Evolutionary conservation across 2,888 invertebrate genomes (phyloP).

Genomic region (Rhagium mordax): DNA sequence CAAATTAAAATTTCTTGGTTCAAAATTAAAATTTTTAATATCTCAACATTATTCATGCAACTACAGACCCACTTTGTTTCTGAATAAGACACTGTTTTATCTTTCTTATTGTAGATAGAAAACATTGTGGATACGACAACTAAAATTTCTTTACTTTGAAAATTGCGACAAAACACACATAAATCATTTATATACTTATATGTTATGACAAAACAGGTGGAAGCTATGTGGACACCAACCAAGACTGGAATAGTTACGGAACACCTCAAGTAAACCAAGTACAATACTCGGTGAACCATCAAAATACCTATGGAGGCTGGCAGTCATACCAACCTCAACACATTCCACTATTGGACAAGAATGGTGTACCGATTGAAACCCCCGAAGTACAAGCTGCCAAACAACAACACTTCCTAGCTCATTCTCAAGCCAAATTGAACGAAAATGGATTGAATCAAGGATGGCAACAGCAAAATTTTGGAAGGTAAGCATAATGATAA

Average conservation of each 20-base stretch:
- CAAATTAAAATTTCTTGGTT: no score
- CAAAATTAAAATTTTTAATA: no score
- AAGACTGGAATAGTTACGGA: conserved; percentile 11
- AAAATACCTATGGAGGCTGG: not conserved
- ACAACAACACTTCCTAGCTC: conserved; percentile 32
- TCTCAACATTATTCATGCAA: no score
- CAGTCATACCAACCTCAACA: conserved; percentile 23
- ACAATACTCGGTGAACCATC: conserved; percentile 13
- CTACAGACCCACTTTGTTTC: no score
- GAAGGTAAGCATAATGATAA: not conserved
- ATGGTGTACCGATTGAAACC: conserved; percentile 35
- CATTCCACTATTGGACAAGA: conserved; percentile 25
- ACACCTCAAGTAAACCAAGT: conserved; percentile 4
- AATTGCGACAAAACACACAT: no score
- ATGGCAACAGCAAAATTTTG: not conserved
- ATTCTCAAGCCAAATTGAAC: conserved; percentile 23
- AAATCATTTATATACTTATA: no score
- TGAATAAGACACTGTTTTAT: no score
- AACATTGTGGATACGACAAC: no score
- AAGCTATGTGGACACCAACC: not conserved
- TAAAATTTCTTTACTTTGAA: no score
- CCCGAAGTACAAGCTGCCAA: conserved; percentile 35
- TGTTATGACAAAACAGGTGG: no score
- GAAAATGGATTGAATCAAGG: not conserved
- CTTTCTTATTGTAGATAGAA: no score